These are phyloP conservation scores for Isichthys henryi DNA, from an alignment of 2,113 vertebrate species.

Conservation along the genomic window DNA sequence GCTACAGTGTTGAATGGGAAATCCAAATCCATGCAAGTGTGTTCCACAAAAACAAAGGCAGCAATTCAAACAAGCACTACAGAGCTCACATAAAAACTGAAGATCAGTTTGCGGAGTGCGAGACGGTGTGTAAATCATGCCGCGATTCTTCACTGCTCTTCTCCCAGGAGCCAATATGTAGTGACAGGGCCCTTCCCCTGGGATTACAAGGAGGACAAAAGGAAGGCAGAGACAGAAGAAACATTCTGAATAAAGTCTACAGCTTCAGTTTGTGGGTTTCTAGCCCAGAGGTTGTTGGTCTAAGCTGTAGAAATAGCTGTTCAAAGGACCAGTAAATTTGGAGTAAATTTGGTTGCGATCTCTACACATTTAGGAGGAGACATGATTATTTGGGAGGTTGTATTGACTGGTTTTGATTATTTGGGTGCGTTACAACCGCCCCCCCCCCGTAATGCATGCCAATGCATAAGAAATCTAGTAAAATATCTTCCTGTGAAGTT, in stretches of 20 bases:
- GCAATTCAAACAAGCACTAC: not conserved
- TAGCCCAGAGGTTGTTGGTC: not conserved
- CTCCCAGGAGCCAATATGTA: constrained; percentile 44
- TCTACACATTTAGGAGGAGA: too few species aligned
- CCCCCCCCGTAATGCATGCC: too few species aligned
- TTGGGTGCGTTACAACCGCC: too few species aligned
- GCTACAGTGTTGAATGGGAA: not conserved
- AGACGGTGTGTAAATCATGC: not conserved
- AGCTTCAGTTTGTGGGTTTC: not conserved
- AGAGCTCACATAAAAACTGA: not conserved
- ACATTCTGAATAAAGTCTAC: not conserved
- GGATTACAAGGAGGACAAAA: constrained; percentile 6
- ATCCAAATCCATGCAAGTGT: not conserved
- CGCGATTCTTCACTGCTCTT: constrained; percentile 21
- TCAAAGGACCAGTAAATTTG: not conserved
- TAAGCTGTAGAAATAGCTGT: not conserved
- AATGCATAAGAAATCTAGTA: not conserved
- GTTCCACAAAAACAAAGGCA: not conserved
- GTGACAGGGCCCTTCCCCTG: constrained; percentile 38
- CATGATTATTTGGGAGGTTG: too few species aligned
- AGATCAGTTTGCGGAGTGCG: not conserved
- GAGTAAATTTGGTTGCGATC: too few species aligned
- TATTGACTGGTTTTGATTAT: too few species aligned
- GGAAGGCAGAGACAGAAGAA: not conserved
- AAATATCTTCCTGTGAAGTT: not conserved